Evolutionary conservation across 1,140 invertebrate species (phyloP).

Genomic region (Choristoneura fumiferana): DNA sequence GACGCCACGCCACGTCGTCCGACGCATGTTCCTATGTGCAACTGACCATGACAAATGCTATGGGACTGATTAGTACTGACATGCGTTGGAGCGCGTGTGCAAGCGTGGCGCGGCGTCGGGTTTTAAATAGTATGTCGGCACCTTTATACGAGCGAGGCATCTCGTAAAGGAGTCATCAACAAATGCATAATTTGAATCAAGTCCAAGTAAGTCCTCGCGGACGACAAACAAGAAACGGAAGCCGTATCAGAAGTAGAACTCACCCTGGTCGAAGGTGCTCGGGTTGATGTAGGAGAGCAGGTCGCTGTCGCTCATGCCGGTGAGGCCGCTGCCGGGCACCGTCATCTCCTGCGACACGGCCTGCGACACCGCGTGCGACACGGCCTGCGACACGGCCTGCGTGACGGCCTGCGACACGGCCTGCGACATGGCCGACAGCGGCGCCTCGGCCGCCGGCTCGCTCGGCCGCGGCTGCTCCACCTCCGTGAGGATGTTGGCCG

Average conservation of each 20-base stretch:
- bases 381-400: slow-evolving; percentile 80
- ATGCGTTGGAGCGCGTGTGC: too few species aligned
- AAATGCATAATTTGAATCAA: slow-evolving; percentile 12
- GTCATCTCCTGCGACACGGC: slow-evolving; percentile 81
- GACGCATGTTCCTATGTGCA: too few species aligned
- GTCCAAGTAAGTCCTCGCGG: background rate
- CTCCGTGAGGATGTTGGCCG: slow-evolving; percentile 69
- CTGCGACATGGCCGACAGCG: slow-evolving; percentile 74
- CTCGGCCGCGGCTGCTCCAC: slow-evolving; percentile 75
- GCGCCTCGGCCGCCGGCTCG: slow-evolving; percentile 77
- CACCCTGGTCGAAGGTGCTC: slow-evolving; percentile 90
- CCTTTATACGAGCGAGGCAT: too few species aligned
- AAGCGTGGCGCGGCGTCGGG: too few species aligned
- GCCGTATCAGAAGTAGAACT: slow-evolving; percentile 41
- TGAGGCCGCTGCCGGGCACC: slow-evolving; percentile 83
- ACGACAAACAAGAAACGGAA: slow-evolving; percentile 51
- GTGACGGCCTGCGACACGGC: slow-evolving; percentile 77
- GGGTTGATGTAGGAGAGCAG: slow-evolving; percentile 92
- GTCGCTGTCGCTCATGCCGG: slow-evolving; percentile 90
- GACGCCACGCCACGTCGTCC: too few species aligned
- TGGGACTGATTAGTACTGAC: too few species aligned
- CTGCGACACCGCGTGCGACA: slow-evolving; percentile 80
- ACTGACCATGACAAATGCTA: too few species aligned
- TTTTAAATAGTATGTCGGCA: too few species aligned
- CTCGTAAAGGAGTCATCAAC: too few species aligned